These are phyloP conservation scores for Epinephelus awoara DNA, from an alignment of 2,797 vertebrate genomes.

Conservation along the genomic window DNA sequence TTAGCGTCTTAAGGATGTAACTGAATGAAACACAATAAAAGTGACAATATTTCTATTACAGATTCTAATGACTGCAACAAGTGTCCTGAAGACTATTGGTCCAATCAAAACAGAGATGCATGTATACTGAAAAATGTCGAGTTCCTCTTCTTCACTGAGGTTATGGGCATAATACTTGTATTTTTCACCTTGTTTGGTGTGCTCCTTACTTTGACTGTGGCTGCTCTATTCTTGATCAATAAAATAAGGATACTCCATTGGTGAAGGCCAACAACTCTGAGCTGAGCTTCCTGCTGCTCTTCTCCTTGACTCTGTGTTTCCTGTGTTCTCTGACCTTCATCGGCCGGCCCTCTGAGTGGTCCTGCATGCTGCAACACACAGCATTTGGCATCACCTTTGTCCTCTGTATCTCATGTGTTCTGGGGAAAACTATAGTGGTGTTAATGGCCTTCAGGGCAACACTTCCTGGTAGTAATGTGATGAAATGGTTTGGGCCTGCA, in stretches of 20 bases:
- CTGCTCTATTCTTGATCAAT: conserved; percentile 73
- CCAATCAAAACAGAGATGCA: conserved; percentile 80
- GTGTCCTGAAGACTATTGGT: conserved; percentile 84
- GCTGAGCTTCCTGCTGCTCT: conserved; percentile 84
- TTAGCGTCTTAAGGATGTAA: conserved; percentile 25
- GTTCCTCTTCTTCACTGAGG: conserved; percentile 79
- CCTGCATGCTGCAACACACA: conserved; percentile 84
- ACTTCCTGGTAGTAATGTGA: conserved; percentile 76
- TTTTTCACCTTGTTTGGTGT: conserved; percentile 81
- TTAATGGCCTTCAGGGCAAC: conserved; percentile 82
- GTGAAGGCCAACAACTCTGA: conserved; percentile 85
- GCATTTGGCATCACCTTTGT: conserved; percentile 84
- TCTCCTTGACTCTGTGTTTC: conserved; percentile 83
- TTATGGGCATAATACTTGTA: conserved; percentile 76
- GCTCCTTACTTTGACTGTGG: conserved; percentile 68
- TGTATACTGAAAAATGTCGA: conserved; percentile 82
- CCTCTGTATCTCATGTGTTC: conserved; percentile 83
- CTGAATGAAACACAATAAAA: conserved; percentile 27
- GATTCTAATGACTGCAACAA: conserved; percentile 84
- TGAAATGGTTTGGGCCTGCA: conserved; percentile 84
- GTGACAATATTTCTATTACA: conserved; percentile 73
- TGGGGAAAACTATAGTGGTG: conserved; percentile 86
- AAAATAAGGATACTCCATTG: conserved; percentile 80
- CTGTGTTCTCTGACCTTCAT: conserved; percentile 84
- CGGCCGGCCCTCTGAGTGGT: conserved; percentile 80